A percentile compares a stretch with the other conserved stretches of the same genome.
phyloP scores from a whole-genome alignment of 2,888 invertebrate genomes.

The Tinea semifulvella region DNA sequence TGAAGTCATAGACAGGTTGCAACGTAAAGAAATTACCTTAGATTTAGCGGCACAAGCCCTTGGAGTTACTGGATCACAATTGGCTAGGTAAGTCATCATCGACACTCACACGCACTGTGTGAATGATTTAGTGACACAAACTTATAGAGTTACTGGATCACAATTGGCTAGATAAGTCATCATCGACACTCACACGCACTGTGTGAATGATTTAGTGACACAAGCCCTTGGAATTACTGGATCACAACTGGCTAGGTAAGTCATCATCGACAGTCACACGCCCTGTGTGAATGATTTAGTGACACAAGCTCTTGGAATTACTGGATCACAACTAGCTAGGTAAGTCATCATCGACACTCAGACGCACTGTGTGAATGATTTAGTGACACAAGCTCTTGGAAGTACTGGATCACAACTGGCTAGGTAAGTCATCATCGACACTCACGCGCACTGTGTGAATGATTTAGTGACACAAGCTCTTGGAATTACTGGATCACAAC shows the following conservation, averaged over 20 bases:
- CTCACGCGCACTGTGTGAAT: too few relatives aligned
- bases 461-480: too few relatives aligned
- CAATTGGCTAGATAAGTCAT: slow-evolving; percentile 74
- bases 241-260: slow-evolving; percentile 76
- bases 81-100: slow-evolving; percentile 70
- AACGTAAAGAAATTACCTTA: slow-evolving; percentile 75
- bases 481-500: too few relatives aligned
- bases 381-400: too few relatives aligned
- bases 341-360: slow-evolving; percentile 44
- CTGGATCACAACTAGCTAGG: slow-evolving; percentile 77
- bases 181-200: neutral
- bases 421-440: too few relatives aligned
- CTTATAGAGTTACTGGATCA: slow-evolving; percentile 78
- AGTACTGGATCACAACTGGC: too few relatives aligned
- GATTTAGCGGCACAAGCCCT: slow-evolving; percentile 79
- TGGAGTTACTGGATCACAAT: slow-evolving; percentile 77
- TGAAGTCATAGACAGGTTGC: slow-evolving; percentile 75
- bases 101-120: neutral
- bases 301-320: slow-evolving; percentile 79
- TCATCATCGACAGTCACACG: slow-evolving; percentile 24
- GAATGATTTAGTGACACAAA: slow-evolving; percentile 78
- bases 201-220: slow-evolving; percentile 78
- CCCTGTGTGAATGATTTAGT: slow-evolving; percentile 73
- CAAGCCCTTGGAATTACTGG: slow-evolving; percentile 80
- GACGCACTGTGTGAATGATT: too few relatives aligned